Conservation (phyloP, 2,797 vertebrate species). For the Epinephelus awoara region DNA sequence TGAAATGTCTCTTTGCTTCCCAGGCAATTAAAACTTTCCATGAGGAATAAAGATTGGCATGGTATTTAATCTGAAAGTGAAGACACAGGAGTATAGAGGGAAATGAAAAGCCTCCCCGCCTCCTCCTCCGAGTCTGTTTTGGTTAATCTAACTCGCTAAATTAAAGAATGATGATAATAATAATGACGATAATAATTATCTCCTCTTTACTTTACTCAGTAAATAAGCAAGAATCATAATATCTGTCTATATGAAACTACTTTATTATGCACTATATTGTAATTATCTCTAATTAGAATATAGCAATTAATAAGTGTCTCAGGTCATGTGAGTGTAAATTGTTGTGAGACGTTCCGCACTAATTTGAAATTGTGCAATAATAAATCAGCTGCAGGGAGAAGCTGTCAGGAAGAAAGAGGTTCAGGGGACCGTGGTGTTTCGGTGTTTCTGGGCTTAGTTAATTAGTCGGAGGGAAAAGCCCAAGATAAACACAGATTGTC, state of each 20-base stretch:
- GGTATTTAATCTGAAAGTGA: conserved; percentile 58
- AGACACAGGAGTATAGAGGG: conserved; percentile 47
- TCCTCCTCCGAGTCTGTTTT: conserved; percentile 34
- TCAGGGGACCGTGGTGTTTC: conserved; percentile 66
- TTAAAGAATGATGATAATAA: conserved; percentile 40
- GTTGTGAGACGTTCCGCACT: conserved; percentile 69
- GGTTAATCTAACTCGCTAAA: conserved; percentile 39
- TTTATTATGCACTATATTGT: conserved; percentile 39
- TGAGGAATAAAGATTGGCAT: conserved; percentile 65
- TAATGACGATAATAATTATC: conserved; percentile 20
- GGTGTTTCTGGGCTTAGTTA: conserved; percentile 74
- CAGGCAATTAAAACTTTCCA: conserved; percentile 74
- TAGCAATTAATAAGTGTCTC: conserved; percentile 73
- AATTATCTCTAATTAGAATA: conserved; percentile 77
- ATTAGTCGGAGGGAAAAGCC: conserved; percentile 75
- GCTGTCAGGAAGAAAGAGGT: conserved; percentile 66
- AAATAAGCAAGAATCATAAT: conserved; percentile 30
- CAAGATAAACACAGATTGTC: conserved; percentile 76
- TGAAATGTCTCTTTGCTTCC: conserved; percentile 62
- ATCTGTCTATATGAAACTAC: conserved; percentile 5
- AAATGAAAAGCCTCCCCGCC: conserved; percentile 46
- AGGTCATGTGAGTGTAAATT: conserved; percentile 74
- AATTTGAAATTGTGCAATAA: conserved; percentile 77
- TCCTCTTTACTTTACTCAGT: conserved; percentile 33
- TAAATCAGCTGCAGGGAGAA: conserved; percentile 70